Conservation (phyloP, 2,888 invertebrate genomes). For the Uloborus plumipes region DNA sequence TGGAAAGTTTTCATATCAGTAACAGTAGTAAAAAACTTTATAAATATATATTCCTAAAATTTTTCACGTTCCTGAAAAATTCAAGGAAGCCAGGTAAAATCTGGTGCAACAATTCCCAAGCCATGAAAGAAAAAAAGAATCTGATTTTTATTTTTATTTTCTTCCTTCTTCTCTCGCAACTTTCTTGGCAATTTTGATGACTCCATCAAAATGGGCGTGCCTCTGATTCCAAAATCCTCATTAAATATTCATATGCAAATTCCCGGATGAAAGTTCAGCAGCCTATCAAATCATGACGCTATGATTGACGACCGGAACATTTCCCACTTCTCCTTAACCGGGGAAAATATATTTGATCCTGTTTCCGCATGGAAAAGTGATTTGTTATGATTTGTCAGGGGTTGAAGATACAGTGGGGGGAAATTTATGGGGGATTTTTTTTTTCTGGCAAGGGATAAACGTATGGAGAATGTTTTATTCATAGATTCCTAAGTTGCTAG, state of each 20-base stretch:
- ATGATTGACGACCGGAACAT: conserved; percentile 41
- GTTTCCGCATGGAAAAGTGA: conserved; percentile 59
- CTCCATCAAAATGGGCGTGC: too few species aligned
- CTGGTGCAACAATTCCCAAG: too few species aligned
- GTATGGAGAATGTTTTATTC: conserved; percentile 63
- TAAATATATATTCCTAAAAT: too few species aligned
- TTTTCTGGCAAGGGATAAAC: conserved; percentile 43
- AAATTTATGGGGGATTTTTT: conserved; percentile 63
- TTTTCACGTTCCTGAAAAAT: too few species aligned
- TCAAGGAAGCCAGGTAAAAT: too few species aligned
- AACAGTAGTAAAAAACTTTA: too few species aligned
- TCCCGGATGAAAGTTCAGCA: conserved; percentile 50
- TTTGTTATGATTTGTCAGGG: conserved; percentile 55
- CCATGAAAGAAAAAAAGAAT: too few species aligned
- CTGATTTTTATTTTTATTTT: too few species aligned
- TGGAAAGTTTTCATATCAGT: too few species aligned
- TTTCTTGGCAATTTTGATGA: too few species aligned
- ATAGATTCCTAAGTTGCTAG: conserved; percentile 36
- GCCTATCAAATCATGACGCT: conserved; percentile 54
- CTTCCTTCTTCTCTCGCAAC: too few species aligned
- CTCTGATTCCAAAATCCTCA: conserved; percentile 14
- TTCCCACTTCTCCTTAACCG: conserved; percentile 3
- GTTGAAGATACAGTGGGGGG: neutral
- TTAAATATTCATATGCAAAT: conserved; percentile 63
- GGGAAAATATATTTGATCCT: conserved; percentile 40